Evolutionary conservation across 2,888 invertebrate genomes (phyloP), one percentile per base, ranked within the genome.

Genomic region (Metalampra italica): DNA sequence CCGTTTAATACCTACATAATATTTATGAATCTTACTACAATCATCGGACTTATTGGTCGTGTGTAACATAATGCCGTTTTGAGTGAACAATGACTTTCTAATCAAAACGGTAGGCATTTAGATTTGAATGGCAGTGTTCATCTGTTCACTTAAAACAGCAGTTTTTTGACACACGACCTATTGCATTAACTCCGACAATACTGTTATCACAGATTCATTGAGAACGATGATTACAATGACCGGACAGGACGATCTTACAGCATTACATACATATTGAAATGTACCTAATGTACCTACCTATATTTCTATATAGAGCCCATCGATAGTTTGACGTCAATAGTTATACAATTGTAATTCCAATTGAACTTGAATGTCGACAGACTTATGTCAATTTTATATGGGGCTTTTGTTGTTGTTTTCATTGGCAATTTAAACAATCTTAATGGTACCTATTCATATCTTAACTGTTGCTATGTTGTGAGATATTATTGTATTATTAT

Each of bases 251-350:
- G 13, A 34, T 15, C 1, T 15, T 37, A 45, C 36, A 34, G 32
- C 11, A 46, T 38, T 4, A 22, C 52, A 56, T 56, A 53, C 43
- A 49, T 60, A 65, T 77, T 70, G 70, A 67, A 68, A n/a, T n/a
- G n/a, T n/a, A n/a, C n/a, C n/a, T n/a, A 76, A 69, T 66, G 60
- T 73, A 70, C 67, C 64, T n/a, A n/a, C 71, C 59, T 71, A 64
- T 79, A 76, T 72, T 72, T 22, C 22, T 22, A 22, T 22, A 22
- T 22, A 22, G 22, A 22, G 2, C 51, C 57, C 68, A 76, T 76
- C 68, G 76, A 66, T 52, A 50, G 22, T 32, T 63, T 84, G 86
- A 86, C 83, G 83, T 83, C 84, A 86, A 71, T 73, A 55, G 56
- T 60, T 53, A 59, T 64, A 22, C 22, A 22, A 22, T 22, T 22